Conservation (phyloP, 2,797 vertebrate genomes). For the Syngnathus acus region DNA sequence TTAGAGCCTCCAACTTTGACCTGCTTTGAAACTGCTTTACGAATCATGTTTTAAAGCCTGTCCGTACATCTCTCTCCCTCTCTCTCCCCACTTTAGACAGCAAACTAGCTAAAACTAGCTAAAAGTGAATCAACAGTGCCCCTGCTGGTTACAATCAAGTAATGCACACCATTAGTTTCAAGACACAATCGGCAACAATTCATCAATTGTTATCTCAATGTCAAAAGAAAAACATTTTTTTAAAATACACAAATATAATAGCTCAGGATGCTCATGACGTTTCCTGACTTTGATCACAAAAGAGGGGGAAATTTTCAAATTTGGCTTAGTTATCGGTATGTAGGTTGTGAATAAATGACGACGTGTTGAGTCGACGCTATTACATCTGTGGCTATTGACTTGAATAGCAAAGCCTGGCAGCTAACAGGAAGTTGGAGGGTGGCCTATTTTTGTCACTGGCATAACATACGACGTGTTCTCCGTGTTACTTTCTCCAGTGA, state of each 20-base stretch:
- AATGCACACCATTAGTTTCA: no score
- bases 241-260: background rate
- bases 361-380: background rate
- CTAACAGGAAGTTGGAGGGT: background rate
- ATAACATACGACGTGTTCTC: slow-evolving; percentile 9
- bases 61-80: no score
- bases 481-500: slow-evolving; percentile 32
- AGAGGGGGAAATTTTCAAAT: background rate
- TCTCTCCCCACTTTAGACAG: no score
- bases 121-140: no score
- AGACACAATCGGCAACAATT: no score
- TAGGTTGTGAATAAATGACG: background rate
- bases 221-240: no score
- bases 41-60: background rate
- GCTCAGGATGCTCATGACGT: background rate
- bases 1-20: background rate
- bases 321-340: background rate
- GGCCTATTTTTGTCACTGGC: slow-evolving; percentile 6
- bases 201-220: no score
- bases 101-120: no score
- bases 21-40: background rate
- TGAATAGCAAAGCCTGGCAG: background rate
- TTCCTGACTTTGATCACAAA: background rate
- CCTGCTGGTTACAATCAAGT: no score
- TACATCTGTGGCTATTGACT: background rate